Evolutionary conservation across 2,888 invertebrate genomes (phyloP), one percentile per base, ranked within the genome.

Genomic region (Calameuta filiformis): DNA sequence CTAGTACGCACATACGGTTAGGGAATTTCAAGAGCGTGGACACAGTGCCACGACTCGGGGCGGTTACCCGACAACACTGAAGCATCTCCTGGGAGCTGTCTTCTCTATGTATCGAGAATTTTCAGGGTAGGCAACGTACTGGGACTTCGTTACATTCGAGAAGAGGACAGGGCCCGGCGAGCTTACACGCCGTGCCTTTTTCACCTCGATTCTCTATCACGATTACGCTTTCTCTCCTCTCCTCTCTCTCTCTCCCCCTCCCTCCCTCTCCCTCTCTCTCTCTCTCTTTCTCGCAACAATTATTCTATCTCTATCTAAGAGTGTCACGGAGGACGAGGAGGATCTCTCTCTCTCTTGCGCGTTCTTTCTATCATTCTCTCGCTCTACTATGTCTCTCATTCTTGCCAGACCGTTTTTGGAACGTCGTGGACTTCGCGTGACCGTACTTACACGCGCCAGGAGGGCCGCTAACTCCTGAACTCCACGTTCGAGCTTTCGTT

Each of bases 291-390:
- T 37, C 37, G 12, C n/a, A 9, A 30, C 37, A 33, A 31, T 74
- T 35, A 33, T 37, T 74, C 74, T 74, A 9, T 74, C 35, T 74
- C 74, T 71, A 71, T 33, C 12, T 31, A 31, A 31, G 12, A 31
- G 33, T n/a, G 12, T 12, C 71, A 71, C 31, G 71, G 71, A 71
- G 71, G 71, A 71, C 71, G 71, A 31, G 71, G 31, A 33, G 12
- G 71, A 33, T 31, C 11, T 76, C 68, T 37, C 76, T 73, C 37
- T 84, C 81, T 81, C 69, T 75, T 71, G 78, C 68, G 75, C 75
- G 77, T 75, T 78, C 77, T 77, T 73, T 80, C 75, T 78, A 77
- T 81, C 77, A 23, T 23, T 56, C 56, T 23, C 56, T 23, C 23
- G 56, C 56, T 56, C 56, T 56, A 56, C 56, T 56, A 56, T 56